Evolutionary conservation across 2,888 invertebrate genomes (phyloP).

Genomic region (Clostera curtula): DNA sequence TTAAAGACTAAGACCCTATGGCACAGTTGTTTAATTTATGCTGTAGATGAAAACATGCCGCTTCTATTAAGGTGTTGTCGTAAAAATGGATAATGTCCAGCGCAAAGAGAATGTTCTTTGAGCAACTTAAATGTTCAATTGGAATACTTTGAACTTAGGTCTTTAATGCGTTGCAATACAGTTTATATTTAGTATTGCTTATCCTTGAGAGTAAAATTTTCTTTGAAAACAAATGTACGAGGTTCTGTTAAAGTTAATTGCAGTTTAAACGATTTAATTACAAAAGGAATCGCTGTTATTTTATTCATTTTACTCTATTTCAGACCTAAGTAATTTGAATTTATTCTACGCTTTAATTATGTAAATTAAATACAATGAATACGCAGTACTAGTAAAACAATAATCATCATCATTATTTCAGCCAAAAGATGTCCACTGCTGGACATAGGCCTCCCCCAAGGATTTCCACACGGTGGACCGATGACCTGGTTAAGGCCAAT

Average conservation of each 20-base stretch:
- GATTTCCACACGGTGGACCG: no score
- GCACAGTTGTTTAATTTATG: constrained; percentile 6
- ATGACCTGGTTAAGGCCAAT: no score
- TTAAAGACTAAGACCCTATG: constrained; percentile 20
- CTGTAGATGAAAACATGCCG: constrained; percentile 29
- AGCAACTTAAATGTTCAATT: constrained; percentile 34
- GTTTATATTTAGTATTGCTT: constrained; percentile 15
- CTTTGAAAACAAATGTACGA: constrained; percentile 18
- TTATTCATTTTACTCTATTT: no score
- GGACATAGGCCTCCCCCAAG: no score
- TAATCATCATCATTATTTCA: no score
- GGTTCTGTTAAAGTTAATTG: constrained; percentile 24
- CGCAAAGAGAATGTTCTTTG: constrained; percentile 27
- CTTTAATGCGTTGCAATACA: constrained; percentile 16
- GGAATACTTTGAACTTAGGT: constrained; percentile 20
- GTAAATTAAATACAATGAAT: no score
- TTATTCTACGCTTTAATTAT: no score
- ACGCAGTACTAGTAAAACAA: no score
- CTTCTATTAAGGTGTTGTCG: constrained; percentile 45
- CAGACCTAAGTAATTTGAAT: no score
- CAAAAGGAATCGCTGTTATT: no score
- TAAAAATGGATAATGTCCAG: constrained; percentile 50
- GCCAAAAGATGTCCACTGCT: no score
- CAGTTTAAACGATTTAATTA: no score
- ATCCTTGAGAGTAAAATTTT: constrained; percentile 7